Conservation (phyloP, 2,113 vertebrate species). For the Bostrychus sinensis region DNA sequence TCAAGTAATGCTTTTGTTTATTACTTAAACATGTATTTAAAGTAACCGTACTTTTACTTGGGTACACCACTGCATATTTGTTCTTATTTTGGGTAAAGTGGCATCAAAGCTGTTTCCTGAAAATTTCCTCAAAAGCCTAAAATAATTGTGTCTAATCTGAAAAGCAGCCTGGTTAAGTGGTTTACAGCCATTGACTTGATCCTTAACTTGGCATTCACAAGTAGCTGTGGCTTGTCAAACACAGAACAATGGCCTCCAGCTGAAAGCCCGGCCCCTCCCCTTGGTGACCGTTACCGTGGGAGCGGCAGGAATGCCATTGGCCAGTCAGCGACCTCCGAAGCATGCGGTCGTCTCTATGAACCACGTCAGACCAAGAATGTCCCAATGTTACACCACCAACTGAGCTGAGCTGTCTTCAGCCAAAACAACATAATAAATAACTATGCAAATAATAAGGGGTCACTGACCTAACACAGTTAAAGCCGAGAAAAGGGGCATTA, state of each 20-base stretch:
- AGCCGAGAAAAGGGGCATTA: neutral
- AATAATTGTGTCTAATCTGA: conserved; percentile 1
- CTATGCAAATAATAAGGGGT: conserved; percentile 11
- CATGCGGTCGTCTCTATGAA: conserved; percentile 69
- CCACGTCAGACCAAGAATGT: conserved; percentile 67
- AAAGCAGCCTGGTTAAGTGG: conserved; percentile 12
- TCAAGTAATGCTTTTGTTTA: no score
- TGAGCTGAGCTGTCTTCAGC: conserved; percentile 24
- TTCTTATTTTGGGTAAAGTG: no score
- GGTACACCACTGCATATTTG: neutral
- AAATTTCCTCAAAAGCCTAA: neutral
- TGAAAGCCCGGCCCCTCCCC: conserved; percentile 12
- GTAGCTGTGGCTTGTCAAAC: conserved; percentile 28
- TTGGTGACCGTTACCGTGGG: conserved; percentile 71
- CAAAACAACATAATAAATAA: conserved; percentile 63
- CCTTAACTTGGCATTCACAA: conserved; percentile 51
- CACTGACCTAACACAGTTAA: conserved; percentile 8
- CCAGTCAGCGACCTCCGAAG: conserved; percentile 70
- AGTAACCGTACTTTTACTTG: neutral
- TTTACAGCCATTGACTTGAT: conserved; percentile 26
- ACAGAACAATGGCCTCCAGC: conserved; percentile 44
- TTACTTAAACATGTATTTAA: no score
- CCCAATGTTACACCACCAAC: conserved; percentile 52
- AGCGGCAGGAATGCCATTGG: conserved; percentile 75
- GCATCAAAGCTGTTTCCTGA: neutral